A percentile compares a stretch with the other conserved stretches of the same genome.
Conservation (phyloP, 2,888 invertebrate species). For the Chrysina gloriosa region DNA sequence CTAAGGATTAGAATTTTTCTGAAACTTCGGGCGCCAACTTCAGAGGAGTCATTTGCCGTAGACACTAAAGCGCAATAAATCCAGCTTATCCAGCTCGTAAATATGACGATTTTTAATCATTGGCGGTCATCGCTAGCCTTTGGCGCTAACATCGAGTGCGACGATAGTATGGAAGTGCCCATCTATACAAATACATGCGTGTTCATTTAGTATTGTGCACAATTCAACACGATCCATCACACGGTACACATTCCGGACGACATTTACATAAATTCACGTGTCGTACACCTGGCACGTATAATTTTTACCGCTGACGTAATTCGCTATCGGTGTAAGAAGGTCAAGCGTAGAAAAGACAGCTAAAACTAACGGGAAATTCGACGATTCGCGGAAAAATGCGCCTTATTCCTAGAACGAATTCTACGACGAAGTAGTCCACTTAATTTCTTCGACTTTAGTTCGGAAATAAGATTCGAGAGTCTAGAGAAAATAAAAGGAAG, state of each 20-base stretch:
- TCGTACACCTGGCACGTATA: constrained; percentile 13
- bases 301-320: constrained; percentile 21
- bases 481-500: too few species aligned
- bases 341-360: constrained; percentile 25
- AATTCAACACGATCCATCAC: neutral
- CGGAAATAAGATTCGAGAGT: too few species aligned
- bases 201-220: too few species aligned
- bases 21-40: too few species aligned
- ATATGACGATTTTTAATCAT: neutral
- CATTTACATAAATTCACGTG: constrained; percentile 21
- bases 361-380: constrained; percentile 19
- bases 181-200: too few species aligned
- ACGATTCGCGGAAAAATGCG: neutral
- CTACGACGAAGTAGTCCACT: too few species aligned
- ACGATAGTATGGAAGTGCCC: neutral
- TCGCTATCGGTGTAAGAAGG: constrained; percentile 14
- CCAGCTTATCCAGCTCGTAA: neutral
- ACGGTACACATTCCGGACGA: neutral
- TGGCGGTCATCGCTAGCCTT: too few species aligned
- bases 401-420: neutral
- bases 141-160: too few species aligned
- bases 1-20: too few species aligned
- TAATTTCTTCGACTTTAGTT: too few species aligned
- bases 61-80: too few species aligned
- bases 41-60: too few species aligned